These are phyloP conservation scores for Cephalopterus ornatus DNA, from an alignment of 2,113 vertebrate genomes.

Conservation along the genomic window DNA sequence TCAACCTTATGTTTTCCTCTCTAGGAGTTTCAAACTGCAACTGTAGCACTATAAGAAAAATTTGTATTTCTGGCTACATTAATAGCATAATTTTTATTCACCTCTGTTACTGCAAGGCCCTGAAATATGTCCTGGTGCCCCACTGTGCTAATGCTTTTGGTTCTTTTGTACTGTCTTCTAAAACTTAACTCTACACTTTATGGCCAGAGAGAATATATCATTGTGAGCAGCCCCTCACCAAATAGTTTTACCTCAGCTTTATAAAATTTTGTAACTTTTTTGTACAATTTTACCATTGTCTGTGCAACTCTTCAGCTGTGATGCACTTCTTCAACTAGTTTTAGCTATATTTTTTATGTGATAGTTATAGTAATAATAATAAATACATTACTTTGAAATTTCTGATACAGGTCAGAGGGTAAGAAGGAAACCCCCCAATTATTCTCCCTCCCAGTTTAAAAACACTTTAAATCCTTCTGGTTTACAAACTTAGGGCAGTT, in stretches of 20 bases:
- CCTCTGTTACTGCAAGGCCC: not conserved
- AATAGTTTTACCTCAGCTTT: not conserved
- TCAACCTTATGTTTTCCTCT: not conserved
- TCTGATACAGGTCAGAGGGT: not conserved
- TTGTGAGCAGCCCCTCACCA: not conserved
- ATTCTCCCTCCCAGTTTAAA: not conserved
- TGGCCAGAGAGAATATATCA: not conserved
- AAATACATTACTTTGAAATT: not conserved
- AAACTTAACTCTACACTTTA: not conserved
- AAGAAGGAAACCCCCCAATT: not conserved
- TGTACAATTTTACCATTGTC: not conserved
- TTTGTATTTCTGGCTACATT: not conserved
- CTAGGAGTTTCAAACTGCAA: not conserved
- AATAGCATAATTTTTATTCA: not conserved
- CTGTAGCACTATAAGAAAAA: not conserved
- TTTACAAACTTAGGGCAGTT: not conserved
- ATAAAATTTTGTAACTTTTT: not conserved
- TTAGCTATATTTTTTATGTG: not conserved
- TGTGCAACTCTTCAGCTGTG: not conserved
- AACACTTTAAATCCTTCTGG: not conserved
- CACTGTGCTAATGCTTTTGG: not conserved
- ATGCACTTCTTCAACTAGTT: not conserved
- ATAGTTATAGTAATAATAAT: not conserved
- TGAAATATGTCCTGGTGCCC: not conserved
- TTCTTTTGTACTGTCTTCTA: not conserved